phyloP scores from a whole-genome alignment of 2,888 invertebrate genomes.

The Apodemia zela region DNA sequence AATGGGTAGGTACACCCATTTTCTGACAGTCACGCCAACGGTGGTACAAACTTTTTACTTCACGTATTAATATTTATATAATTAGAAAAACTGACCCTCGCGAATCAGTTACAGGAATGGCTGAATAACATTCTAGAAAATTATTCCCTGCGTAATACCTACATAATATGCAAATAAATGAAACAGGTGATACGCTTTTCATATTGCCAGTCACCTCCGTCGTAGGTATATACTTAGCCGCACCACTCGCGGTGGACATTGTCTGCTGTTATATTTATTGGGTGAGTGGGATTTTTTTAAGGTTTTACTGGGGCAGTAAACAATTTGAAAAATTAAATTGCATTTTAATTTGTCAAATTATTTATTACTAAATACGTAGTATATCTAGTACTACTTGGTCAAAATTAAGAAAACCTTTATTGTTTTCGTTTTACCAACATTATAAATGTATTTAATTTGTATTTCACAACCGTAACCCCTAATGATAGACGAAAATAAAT shows the following conservation, averaged over 20 bases:
- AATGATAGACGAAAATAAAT: too few relatives aligned
- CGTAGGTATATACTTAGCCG: not conserved
- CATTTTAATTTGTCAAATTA: not conserved
- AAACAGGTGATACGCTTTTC: not conserved
- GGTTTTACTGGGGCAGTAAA: not conserved
- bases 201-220: slow-evolving; percentile 16
- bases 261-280: not conserved
- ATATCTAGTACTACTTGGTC: too few relatives aligned
- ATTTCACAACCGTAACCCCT: too few relatives aligned
- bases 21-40: too few relatives aligned
- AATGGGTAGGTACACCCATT: too few relatives aligned
- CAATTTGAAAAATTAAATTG: not conserved
- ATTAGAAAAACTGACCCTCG: not conserved
- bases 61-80: too few relatives aligned
- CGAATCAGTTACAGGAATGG: not conserved
- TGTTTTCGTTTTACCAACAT: too few relatives aligned
- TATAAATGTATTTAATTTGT: too few relatives aligned
- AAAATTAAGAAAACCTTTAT: too few relatives aligned
- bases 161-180: slow-evolving; percentile 5
- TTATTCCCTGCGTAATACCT: slow-evolving; percentile 5
- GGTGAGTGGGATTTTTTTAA: not conserved
- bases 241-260: not conserved
- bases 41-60: too few relatives aligned
- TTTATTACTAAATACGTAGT: too few relatives aligned
- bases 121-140: not conserved